Base-by-base conservation (phyloP, 2,797 vertebrate species). In the Mallotus villosus region DNA sequence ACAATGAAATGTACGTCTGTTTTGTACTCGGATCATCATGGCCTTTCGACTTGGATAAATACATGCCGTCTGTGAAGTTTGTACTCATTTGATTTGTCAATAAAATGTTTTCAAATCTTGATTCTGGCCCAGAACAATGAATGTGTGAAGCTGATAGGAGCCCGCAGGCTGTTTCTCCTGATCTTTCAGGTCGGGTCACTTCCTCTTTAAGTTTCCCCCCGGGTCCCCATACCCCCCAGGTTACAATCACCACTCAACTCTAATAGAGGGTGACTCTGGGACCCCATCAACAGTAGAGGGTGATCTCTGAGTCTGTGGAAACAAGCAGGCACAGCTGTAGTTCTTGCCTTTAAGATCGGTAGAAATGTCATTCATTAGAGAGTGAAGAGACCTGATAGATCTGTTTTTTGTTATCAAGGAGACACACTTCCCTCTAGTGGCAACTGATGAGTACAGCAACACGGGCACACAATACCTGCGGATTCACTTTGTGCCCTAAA, bases 11-110 rank as follows among this genome's bases (percentile, higher is more conserved):
- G 63, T 14, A 46, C 11, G 37, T 66, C 29, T 67, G 16, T 67
- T 51, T 66, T 46, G 25, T 49, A 53, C 25, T 46, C 51, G 49
- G 49, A 24, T 22, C 49, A 25, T 66, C n/a, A 4, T 63, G 62
- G 14, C n/a, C 8, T 37, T 63, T 21, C 22, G 62, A 63, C 62
- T 63, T 63, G 34, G 32, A 41, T 21, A 19, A 60, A 60, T 4
- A 27, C 22, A 22, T 58, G 57, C n/a, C 14, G 58, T 63, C 32
- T 63, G 25, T 67, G 17, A 49, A 53, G 65, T 67, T 27, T 53
- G 22, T 27, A 67, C 49, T 67, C 25, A 53, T 67, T 53, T 11
- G 46, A 67, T 67, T 67, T 51, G 25, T 67, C 46, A 67, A 53
- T 67, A 29, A 67, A 67, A 67, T 16, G 14, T 27, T 66, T 24